Percentiles rank a stretch among this genome's conserved stretches.
Conservation (phyloP, 2,113 vertebrate species). For the Jacana jacana region DNA sequence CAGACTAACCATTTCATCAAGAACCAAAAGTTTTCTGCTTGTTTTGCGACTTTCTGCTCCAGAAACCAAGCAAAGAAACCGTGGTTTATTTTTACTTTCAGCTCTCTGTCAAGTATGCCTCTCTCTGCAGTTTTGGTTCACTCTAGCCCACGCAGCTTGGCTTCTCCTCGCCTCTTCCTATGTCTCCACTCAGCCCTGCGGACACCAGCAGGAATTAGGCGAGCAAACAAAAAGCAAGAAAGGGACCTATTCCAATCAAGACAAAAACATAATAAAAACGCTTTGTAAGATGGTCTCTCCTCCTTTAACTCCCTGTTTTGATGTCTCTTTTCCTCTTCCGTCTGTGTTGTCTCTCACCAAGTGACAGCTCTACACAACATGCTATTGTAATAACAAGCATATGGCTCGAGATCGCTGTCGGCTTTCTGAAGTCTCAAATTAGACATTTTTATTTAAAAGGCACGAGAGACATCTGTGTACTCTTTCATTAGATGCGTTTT, state of each 20-base stretch:
- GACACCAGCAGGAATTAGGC: not conserved
- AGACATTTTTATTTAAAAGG: slow-evolving; percentile 62
- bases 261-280: not conserved
- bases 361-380: not conserved
- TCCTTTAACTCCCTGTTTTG: not conserved
- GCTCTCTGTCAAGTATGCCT: slow-evolving; percentile 1
- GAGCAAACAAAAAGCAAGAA: not conserved
- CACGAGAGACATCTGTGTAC: slow-evolving; percentile 39
- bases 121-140: slow-evolving; percentile 21
- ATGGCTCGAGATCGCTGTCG: not conserved
- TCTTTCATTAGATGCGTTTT: slow-evolving; percentile 51
- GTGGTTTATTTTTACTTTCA: slow-evolving; percentile 49
- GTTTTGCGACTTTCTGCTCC: slow-evolving; percentile 54
- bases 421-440: slow-evolving; percentile 45
- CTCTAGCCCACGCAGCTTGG: not conserved
- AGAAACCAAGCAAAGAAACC: slow-evolving; percentile 56
- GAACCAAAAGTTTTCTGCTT: slow-evolving; percentile 53
- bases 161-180: slow-evolving; percentile 14
- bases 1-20: slow-evolving; percentile 33
- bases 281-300: not conserved
- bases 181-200: not conserved
- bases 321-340: not conserved
- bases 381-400: slow-evolving; percentile 26
- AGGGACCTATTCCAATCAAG: not conserved
- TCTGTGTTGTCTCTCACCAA: slow-evolving; percentile 10